A percentile compares a stretch with the other conserved stretches of the same genome.
Conservation (phyloP, 2,888 invertebrate genomes). For the Synanthedon andrenaeformis region DNA sequence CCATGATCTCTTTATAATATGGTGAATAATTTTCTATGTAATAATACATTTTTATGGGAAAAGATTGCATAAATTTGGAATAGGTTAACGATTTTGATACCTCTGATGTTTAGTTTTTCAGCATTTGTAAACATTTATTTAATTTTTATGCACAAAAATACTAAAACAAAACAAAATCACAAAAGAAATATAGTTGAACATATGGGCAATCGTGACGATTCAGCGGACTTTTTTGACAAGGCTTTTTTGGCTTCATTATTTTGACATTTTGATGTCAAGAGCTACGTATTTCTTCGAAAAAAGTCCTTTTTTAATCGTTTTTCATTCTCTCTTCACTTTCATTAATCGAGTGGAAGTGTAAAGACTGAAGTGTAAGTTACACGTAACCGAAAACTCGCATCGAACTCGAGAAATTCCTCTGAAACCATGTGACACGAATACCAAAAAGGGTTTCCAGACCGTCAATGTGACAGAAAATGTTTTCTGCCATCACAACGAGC, state of each 20-base stretch:
- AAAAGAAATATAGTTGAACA: conserved; percentile 11
- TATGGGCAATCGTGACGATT: conserved; percentile 56
- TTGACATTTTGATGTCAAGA: conserved; percentile 71
- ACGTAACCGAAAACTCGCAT: conserved; percentile 22
- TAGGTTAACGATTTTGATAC: too few relatives aligned
- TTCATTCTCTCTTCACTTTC: conserved; percentile 33
- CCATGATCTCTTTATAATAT: too few relatives aligned
- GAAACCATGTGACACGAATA: conserved; percentile 71
- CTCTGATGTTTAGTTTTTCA: too few relatives aligned
- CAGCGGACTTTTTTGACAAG: conserved; percentile 67
- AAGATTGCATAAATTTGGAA: too few relatives aligned
- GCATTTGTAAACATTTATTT: too few relatives aligned
- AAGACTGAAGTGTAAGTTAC: conserved; percentile 19
- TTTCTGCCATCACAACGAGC: conserved; percentile 66
- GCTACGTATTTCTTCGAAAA: conserved; percentile 66
- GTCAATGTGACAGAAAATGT: conserved; percentile 70
- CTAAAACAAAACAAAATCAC: neutral
- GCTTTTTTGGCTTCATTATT: conserved; percentile 64
- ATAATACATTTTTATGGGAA: too few relatives aligned
- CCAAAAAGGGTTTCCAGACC: conserved; percentile 67
- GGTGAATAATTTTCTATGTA: too few relatives aligned
- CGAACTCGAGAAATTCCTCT: conserved; percentile 46
- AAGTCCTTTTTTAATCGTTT: conserved; percentile 44
- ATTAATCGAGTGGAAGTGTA: conserved; percentile 30
- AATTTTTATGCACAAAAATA: too few relatives aligned